Evolutionary conservation across 2,888 invertebrate species (phyloP).

Genomic region (Syritta pipiens): DNA sequence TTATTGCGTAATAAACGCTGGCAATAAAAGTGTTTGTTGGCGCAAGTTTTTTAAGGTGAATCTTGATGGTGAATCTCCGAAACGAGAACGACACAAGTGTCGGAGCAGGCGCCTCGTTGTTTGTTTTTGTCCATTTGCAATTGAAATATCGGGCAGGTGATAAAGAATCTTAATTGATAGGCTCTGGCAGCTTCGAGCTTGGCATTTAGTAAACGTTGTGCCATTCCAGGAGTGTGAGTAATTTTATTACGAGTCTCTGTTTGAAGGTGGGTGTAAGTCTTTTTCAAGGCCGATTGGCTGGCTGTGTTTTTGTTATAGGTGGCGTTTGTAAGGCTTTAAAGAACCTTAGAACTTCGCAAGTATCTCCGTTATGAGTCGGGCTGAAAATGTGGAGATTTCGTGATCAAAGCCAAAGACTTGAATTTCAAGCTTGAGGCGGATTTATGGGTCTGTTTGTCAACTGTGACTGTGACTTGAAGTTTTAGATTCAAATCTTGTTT

Average conservation of each 20-base stretch:
- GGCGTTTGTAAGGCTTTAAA: too few relatives aligned
- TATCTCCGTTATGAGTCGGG: too few relatives aligned
- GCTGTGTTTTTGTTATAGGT: too few relatives aligned
- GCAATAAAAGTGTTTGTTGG: slow-evolving; percentile 25
- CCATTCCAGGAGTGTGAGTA: neutral
- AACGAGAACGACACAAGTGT: neutral
- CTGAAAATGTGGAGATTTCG: too few relatives aligned
- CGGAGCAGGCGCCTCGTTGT: neutral
- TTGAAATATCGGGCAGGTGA: neutral
- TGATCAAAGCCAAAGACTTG: too few relatives aligned
- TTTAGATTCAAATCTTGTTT: too few relatives aligned
- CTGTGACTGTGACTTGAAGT: too few relatives aligned
- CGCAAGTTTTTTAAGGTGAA: slow-evolving; percentile 4
- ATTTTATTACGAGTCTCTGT: neutral
- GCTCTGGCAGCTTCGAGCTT: neutral
- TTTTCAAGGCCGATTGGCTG: too few relatives aligned
- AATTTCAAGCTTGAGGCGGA: too few relatives aligned
- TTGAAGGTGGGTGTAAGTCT: too few relatives aligned
- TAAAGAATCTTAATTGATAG: neutral
- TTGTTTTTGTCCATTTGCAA: neutral
- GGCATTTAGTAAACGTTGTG: neutral
- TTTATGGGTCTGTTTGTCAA: too few relatives aligned
- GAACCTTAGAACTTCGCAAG: too few relatives aligned
- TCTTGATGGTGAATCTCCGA: slow-evolving; percentile 12
- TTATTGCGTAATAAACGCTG: slow-evolving; percentile 34